Evolutionary conservation across 1,140 invertebrate genomes (phyloP), one percentile per base, ranked within the genome.

Genomic region (Acarapis woodi): DNA sequence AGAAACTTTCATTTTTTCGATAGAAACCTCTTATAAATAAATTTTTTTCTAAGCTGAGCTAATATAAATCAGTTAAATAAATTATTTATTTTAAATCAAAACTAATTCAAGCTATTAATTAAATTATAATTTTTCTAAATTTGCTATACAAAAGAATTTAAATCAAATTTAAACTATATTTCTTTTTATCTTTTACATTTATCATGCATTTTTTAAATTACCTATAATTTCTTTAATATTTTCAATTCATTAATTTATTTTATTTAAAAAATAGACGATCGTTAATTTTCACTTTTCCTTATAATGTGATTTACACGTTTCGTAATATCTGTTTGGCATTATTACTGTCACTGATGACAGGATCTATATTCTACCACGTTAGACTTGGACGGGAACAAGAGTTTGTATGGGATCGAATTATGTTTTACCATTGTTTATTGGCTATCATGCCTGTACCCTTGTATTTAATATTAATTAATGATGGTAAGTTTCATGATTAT

Each of bases 311-410:
- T 1, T 67, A 65, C 40, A 70, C 78, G 56, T 59, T 82, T 4
- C 66, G 65, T 25, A 65, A 73, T 42, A 59, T 83, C 1, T 59
- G 82, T 2, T 58, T 77, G 1, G 70, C 77, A 0, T 72, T 70
- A 0, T 61, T 71, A 37, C 59, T 85, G 43, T 83, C 78, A 1
- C 60, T 85, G 4, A 59, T 75, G 32, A 66, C 74, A n/a, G 80
- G 80, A 23, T 69, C 70, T 41, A 68, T 85, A 35, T 88, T 76
- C 53, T 83, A 76, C 76, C 74, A 83, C 46, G 62, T 83, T 1
- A 70, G 74, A 3, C 53, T 32, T 12, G 46, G 44, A 6, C 40
- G 44, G 3, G 51, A 59, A 28, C 57, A 60, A 40, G 55, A 57
- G 25, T 44, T 51, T 31, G 40, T 57, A 0, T 50, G 50, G 30